Base-by-base conservation (phyloP, 2,797 vertebrate species). In the Philypnodon macrostomus region DNA sequence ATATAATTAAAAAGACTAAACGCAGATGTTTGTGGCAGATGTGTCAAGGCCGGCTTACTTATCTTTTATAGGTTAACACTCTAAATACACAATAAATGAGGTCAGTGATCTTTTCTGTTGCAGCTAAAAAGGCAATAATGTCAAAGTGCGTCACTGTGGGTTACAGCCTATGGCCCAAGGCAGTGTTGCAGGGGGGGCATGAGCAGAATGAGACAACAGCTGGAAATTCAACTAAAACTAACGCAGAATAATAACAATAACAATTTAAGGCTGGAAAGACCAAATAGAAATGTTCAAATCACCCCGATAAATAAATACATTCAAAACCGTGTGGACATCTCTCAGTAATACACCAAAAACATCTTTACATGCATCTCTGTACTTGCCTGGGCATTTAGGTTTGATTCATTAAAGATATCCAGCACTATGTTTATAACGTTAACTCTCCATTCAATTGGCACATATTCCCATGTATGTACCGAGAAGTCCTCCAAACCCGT, bases 21-120 rank as follows among this genome's bases (percentile, higher is more conserved):
- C 3, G 21, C 50, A 42, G n/a, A 30, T 33, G 36, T 62, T 32
- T 40, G 11, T 17, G 2, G 17, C 9, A 14, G 15, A 35, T 18
- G 14, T 31, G 31, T 54, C 12, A 58, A 17, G 26, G 9, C 27
- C 9, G 24, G 2, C 32, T 2, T 7, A 58, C 31, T 56, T 45
- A 57, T 63, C 26, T 4, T 60, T 40, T 16, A 23, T 67, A 12
- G 49, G 55, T 30, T 73, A 82, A 71, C 47, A 73, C 13, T 17
- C 18, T 40, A 1, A 29, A 53, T 24, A 70, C 47, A 62, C 63
- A 59, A 57, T 11, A 1, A 18, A 49, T 37, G 58, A 58, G 53
- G 60, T 61, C 68, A 57, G 5, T 11, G 13, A 23, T 51, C 54
- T 78, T 73, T 44, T 48, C 42, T 49, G 18, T 4, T 32, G 17